Conservation (phyloP, 2,113 vertebrate species). For the Apus apus region DNA sequence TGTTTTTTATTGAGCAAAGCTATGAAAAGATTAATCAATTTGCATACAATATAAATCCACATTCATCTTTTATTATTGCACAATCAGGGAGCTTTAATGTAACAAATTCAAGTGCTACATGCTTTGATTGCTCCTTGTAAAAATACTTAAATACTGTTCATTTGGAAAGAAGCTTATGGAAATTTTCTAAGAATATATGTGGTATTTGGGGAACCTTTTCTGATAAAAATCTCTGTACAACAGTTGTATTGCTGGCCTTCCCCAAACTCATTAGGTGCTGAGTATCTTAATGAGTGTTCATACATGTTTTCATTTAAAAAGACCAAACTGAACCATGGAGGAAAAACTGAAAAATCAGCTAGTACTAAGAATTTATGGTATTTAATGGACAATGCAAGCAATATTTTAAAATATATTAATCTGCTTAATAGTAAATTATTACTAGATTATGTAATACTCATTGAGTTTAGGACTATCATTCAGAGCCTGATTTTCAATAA, state of each 20-base stretch:
- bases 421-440: not conserved
- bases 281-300: not conserved
- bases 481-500: not conserved
- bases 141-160: conserved; percentile 45
- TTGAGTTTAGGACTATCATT: not conserved
- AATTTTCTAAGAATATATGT: not conserved
- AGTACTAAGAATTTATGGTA: not conserved
- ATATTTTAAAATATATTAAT: not conserved
- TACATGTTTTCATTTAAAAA: not conserved
- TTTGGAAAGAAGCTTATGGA: not conserved
- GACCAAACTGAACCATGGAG: not conserved
- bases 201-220: not conserved
- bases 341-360: not conserved
- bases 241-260: not conserved
- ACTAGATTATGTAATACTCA: not conserved
- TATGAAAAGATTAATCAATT: conserved; percentile 52
- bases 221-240: not conserved
- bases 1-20: not conserved
- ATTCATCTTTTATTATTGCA: conserved; percentile 53
- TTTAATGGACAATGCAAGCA: not conserved
- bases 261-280: not conserved
- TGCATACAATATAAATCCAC: conserved; percentile 57
- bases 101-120: conserved; percentile 44
- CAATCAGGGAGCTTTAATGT: conserved; percentile 57
- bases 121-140: conserved; percentile 52